Percentiles rank a stretch among this genome's conserved stretches.
phyloP scores from a whole-genome alignment of 2,113 vertebrate genomes.

The Lophura nycthemera region DNA sequence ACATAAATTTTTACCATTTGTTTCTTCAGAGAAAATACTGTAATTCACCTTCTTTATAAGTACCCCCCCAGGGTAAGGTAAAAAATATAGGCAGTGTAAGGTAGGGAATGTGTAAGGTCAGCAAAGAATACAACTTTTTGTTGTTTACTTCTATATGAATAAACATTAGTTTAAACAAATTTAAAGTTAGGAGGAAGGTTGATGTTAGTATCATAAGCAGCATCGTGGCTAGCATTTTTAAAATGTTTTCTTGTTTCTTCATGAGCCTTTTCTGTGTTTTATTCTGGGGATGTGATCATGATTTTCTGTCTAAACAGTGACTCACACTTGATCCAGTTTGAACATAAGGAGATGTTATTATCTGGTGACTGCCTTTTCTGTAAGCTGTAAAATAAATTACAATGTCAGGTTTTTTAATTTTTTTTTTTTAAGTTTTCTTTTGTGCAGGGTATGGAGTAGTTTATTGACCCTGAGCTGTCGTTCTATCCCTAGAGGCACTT shows the following conservation, averaged over 20 bases:
- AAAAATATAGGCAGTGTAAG: neutral
- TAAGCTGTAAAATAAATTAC: neutral
- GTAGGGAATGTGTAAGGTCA: neutral
- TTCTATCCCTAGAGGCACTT: neutral
- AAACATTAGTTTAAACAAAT: neutral
- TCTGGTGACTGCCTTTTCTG: neutral
- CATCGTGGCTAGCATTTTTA: neutral
- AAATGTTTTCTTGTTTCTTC: neutral
- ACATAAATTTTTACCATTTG: accelerated
- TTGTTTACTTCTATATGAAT: neutral
- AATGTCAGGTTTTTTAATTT: neutral
- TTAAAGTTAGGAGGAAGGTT: neutral
- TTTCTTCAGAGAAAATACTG: neutral
- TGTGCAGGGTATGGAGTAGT: neutral
- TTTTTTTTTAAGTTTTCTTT: neutral
- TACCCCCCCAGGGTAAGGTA: neutral
- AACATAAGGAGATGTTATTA: neutral
- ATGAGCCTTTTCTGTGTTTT: neutral
- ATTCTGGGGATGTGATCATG: neutral
- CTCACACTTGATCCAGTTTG: neutral
- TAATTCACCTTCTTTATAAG: neutral
- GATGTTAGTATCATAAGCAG: neutral
- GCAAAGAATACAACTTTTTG: neutral
- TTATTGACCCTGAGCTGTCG: neutral
- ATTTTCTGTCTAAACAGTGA: neutral